These are phyloP conservation scores for Acinonyx jubatus DNA, from an alignment of 2,113 vertebrate genomes.

Conservation along the genomic window DNA sequence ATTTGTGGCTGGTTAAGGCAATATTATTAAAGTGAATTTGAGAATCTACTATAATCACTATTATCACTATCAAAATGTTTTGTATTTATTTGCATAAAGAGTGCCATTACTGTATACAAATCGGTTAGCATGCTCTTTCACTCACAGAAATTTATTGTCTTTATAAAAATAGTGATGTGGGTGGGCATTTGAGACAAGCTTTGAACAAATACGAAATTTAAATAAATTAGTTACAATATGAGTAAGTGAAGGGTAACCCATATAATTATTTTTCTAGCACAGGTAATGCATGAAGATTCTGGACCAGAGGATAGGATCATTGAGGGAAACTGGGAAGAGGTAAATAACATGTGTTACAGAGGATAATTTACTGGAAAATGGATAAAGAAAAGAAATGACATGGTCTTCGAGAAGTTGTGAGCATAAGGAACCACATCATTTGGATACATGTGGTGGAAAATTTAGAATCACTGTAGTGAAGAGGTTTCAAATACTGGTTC, in stretches of 20 bases:
- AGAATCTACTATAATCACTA: neutral
- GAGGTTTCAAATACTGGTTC: neutral
- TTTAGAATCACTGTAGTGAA: neutral
- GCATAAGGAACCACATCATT: neutral
- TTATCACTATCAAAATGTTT: slow-evolving; percentile 19
- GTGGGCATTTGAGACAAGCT: neutral
- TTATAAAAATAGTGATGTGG: neutral
- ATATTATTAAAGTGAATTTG: neutral
- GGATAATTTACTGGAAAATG: neutral
- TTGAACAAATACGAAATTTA: neutral
- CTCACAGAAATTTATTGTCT: neutral
- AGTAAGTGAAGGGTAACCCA: neutral
- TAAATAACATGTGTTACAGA: neutral
- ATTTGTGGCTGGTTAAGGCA: neutral
- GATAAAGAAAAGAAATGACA: neutral
- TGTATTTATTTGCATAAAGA: slow-evolving; percentile 23
- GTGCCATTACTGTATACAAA: neutral
- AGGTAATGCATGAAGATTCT: neutral
- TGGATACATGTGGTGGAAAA: neutral
- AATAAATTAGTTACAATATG: neutral
- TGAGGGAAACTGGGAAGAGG: neutral
- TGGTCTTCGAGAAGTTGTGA: neutral
- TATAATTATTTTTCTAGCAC: neutral
- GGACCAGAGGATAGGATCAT: neutral
- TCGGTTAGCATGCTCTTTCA: neutral